Percentiles rank a stretch among this genome's conserved stretches.
These are phyloP conservation scores for Aleiodes sp. DNA, from an alignment of 1,140 invertebrate genomes.

Conservation along the genomic window DNA sequence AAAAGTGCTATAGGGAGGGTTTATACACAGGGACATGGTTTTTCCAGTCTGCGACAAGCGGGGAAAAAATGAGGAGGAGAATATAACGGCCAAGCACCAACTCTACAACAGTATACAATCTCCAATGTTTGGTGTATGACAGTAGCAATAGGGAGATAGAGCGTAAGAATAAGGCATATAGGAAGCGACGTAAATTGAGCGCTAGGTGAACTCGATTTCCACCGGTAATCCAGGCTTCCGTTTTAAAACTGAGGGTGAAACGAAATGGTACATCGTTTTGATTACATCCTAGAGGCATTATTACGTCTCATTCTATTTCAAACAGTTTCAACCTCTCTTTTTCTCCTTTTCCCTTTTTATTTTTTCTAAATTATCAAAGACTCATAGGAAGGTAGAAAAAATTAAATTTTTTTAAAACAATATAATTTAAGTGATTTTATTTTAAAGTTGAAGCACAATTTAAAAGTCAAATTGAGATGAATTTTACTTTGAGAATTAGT, in stretches of 20 bases:
- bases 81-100: neutral
- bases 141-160: neutral
- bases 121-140: neutral
- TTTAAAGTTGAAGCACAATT: no score
- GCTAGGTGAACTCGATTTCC: constrained; percentile 61
- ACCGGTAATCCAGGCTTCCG: constrained; percentile 60
- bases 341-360: no score
- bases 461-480: no score
- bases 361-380: no score
- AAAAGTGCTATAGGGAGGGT: neutral
- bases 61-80: neutral
- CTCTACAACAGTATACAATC: neutral
- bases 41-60: constrained; percentile 27
- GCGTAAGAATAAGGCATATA: constrained; percentile 65
- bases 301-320: neutral
- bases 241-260: constrained; percentile 42
- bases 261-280: constrained; percentile 37
- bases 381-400: no score
- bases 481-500: no score
- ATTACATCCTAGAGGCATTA: constrained; percentile 26
- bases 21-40: constrained; percentile 30
- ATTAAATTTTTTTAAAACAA: no score
- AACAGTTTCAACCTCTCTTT: no score
- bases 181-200: constrained; percentile 65
- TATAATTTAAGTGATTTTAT: no score